Evolutionary conservation across 2,888 invertebrate genomes (phyloP), one percentile per base, ranked within the genome.

Genomic region (Lutraria lutraria): DNA sequence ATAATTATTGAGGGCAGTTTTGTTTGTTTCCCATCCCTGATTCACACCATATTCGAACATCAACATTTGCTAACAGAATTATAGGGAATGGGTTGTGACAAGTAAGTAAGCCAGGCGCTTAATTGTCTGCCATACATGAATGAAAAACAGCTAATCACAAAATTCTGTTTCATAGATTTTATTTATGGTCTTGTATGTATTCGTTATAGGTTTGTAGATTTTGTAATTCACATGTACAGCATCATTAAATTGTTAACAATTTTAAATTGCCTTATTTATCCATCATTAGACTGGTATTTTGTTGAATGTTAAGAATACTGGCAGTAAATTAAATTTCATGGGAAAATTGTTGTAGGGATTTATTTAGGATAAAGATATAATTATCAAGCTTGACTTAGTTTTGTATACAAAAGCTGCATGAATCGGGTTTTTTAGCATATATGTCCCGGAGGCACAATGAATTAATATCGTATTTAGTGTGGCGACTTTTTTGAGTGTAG

Each of bases 211-310:
- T 43, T 43, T 43, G 43, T 43, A 43, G 2, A 43, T 43, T 43
- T 43, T 43, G 8, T 43, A 4, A n/a, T 43, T 43, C 4, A 4
- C 4, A 43, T 76, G 16, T 19, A 76, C 31, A 76, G 34, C 76
- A 76, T 76, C 31, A 76, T 31, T 76, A 34, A 76, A 19, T 72
- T 21, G 21, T 31, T 56, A 76, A 34, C 29, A 34, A 34, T 76
- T 76, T 76, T 34, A 76, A 76, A 76, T 76, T 76, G 76, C 76
- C 2, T 31, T 31, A 76, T 76, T 76, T 76, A 76, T 76, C 76
- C 34, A 76, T 76, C 76, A 76, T 76, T 76, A 76, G 29, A 2
- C 16, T 19, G 34, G 34, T 34, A 34, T 76, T 63, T 76, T 76
- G 76, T 34, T 25, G 31, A 72, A 16, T 4, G 76, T 19, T 19